Evolutionary conservation across 2,888 invertebrate genomes (phyloP).

Genomic region (Koerneria pararmatus): DNA sequence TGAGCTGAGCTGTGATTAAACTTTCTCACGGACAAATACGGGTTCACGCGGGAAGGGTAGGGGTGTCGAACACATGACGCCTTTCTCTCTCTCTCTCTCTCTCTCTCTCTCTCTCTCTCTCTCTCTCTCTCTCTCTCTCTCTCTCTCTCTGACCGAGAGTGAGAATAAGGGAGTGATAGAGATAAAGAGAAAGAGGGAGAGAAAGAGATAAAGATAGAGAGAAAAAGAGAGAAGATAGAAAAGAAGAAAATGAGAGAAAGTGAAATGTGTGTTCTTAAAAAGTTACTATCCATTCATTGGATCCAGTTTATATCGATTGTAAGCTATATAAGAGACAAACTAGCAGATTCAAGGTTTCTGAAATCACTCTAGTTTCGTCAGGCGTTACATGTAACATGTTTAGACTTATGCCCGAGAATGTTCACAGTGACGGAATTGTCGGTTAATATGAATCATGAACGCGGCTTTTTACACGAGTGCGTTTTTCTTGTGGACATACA

Average conservation of each 20-base stretch:
- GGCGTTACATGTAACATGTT: too few species aligned
- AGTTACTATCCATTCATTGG: background rate
- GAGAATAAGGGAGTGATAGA: constrained; percentile 9
- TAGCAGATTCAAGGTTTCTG: too few species aligned
- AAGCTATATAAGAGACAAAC: too few species aligned
- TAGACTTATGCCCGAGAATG: too few species aligned
- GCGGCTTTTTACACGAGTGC: too few species aligned
- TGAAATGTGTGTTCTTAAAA: background rate
- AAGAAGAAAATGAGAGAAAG: constrained; percentile 1
- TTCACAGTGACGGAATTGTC: too few species aligned
- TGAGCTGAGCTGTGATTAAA: background rate
- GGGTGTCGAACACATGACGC: constrained; percentile 16
- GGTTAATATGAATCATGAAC: too few species aligned
- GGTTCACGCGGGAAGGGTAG: constrained; percentile 1
- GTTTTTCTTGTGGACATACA: too few species aligned
- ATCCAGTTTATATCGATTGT: too few species aligned
- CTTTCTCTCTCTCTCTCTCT: constrained; percentile 20
- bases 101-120: constrained; percentile 20
- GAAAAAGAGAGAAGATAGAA: background rate
- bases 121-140: constrained; percentile 18
- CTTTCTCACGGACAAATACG: background rate
- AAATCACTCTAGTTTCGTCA: too few species aligned
- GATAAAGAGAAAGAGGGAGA: constrained; percentile 14
- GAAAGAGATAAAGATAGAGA: background rate
- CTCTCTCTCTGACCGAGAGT: background rate